Evolutionary conservation across 2,113 vertebrate species (phyloP).

Genomic region (Taxidea taxus): DNA sequence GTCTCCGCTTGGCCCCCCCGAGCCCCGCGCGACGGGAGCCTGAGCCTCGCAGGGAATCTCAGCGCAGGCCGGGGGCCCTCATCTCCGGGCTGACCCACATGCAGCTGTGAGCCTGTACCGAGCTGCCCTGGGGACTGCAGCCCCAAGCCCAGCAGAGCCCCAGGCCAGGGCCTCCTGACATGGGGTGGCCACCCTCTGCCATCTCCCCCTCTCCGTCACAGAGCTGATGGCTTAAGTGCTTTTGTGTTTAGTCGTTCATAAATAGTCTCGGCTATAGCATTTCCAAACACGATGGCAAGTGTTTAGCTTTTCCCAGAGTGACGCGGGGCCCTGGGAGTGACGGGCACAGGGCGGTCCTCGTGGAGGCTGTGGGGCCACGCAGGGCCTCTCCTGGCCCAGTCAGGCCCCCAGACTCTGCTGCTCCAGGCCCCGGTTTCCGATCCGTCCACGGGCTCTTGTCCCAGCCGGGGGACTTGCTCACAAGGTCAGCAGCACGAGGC

Average conservation of each 20-base stretch:
- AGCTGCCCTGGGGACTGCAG: fast-evolving
- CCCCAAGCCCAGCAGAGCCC: too few species aligned
- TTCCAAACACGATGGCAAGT: constrained; percentile 59
- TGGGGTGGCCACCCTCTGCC: not conserved
- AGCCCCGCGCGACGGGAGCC: fast-evolving
- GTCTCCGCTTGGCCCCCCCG: fast-evolving
- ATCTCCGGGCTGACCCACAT: too few species aligned
- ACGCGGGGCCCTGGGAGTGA: not conserved
- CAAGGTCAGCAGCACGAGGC: fast-evolving
- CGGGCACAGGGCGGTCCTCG: constrained; percentile 27
- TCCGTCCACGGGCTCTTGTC: not conserved
- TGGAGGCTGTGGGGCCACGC: not conserved
- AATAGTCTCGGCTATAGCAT: constrained; percentile 55
- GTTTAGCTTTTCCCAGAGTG: constrained; percentile 73
- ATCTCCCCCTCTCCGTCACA: not conserved
- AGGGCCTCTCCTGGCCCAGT: not conserved
- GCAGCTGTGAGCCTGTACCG: too few species aligned
- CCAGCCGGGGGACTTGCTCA: not conserved
- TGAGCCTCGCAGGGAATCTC: fast-evolving
- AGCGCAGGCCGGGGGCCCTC: fast-evolving
- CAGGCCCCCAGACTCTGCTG: not conserved
- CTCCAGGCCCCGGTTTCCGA: constrained; percentile 12
- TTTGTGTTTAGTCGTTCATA: constrained; percentile 71
- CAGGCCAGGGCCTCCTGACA: not conserved
- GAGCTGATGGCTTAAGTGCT: constrained; percentile 54